phyloP scores from a whole-genome alignment of 2,888 invertebrate species.

The Drosophila stalkeri region DNA sequence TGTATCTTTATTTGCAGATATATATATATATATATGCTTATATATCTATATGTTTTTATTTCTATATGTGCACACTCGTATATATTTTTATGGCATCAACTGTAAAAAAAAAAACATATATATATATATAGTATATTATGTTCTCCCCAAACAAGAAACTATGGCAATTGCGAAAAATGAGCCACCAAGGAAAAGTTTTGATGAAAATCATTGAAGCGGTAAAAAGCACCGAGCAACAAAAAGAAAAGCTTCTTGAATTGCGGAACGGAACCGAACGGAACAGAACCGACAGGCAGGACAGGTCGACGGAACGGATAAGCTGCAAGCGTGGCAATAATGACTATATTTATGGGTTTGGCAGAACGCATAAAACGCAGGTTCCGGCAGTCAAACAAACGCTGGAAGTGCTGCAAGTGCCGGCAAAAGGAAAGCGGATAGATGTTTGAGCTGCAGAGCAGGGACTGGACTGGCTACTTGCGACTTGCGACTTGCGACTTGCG shows the following conservation, averaged over 20 bases:
- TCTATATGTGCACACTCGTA: neutral
- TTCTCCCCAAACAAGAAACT: slow-evolving; percentile 39
- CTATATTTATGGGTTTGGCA: slow-evolving; percentile 73
- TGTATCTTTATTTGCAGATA: neutral
- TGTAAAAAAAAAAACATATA: neutral
- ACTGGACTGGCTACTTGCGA: slow-evolving; percentile 38
- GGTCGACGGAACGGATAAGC: slow-evolving; percentile 44
- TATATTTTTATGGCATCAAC: neutral
- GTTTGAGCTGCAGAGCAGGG: slow-evolving; percentile 50
- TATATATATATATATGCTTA: neutral
- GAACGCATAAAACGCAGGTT: slow-evolving; percentile 70
- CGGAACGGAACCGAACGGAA: slow-evolving; percentile 12
- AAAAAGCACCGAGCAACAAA: slow-evolving; percentile 31
- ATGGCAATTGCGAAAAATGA: slow-evolving; percentile 22
- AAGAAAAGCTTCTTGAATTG: slow-evolving; percentile 35
- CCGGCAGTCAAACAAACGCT: slow-evolving; percentile 50
- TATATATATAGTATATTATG: neutral
- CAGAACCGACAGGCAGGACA: slow-evolving; percentile 14
- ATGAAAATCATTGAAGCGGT: slow-evolving; percentile 52
- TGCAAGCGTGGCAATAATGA: slow-evolving; percentile 67
- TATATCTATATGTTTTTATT: neutral
- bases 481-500: slow-evolving; percentile 15
- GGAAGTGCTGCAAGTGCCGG: slow-evolving; percentile 22
- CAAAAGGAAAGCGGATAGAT: slow-evolving; percentile 41
- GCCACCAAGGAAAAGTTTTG: slow-evolving; percentile 38